Evolutionary conservation across 2,888 invertebrate genomes (phyloP).

Genomic region (Hyppa rectilinea): DNA sequence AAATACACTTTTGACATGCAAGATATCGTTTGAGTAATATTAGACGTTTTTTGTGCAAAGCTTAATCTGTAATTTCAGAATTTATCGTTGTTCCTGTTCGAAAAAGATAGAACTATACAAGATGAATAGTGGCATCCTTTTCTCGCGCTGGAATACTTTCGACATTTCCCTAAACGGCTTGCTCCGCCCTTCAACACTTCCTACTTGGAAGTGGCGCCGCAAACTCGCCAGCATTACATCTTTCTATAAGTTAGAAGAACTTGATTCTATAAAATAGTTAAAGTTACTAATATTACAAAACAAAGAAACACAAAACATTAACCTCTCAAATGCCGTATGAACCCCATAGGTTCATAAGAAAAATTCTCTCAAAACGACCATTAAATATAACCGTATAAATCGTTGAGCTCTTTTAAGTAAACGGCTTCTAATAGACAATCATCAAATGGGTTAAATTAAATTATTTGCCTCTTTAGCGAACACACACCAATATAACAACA

Average conservation of each 20-base stretch:
- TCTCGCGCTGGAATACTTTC: neutral
- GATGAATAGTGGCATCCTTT: neutral
- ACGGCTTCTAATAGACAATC: too few species aligned
- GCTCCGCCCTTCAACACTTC: neutral
- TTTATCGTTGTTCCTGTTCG: neutral
- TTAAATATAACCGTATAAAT: too few species aligned
- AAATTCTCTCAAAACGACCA: too few species aligned
- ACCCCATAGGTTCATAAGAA: too few species aligned
- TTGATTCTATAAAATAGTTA: neutral
- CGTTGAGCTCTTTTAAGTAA: too few species aligned
- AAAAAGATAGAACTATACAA: neutral
- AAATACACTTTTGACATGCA: constrained; percentile 35
- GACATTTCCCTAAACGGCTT: too few species aligned
- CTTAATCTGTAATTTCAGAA: neutral
- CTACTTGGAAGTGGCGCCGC: too few species aligned
- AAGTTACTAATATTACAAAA: neutral
- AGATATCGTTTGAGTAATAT: constrained; percentile 11
- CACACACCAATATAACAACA: neutral
- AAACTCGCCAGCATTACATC: neutral
- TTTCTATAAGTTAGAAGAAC: neutral
- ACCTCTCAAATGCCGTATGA: too few species aligned
- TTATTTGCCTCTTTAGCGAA: neutral
- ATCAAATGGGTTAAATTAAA: too few species aligned
- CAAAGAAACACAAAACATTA: neutral
- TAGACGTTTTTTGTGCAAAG: neutral